Base-by-base conservation (phyloP, 2,888 invertebrate genomes). In the Parnassius orleans region DNA sequence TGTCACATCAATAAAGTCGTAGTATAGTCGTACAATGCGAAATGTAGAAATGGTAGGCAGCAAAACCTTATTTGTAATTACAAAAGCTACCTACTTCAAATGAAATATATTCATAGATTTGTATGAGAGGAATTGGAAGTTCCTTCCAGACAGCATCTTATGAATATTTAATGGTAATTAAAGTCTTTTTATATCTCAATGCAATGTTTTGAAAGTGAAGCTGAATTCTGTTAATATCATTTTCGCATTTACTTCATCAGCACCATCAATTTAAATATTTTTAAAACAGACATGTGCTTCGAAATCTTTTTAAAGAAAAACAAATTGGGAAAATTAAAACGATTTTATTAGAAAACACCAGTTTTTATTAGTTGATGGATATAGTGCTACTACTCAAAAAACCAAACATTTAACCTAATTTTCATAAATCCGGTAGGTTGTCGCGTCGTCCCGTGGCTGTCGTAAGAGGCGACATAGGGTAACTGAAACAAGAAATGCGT, bases 121-220 rank as follows among this genome's bases (percentile, higher is more conserved):
- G 41, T 52, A 14, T 14, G 41, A 19, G 54, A 46, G 44, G 33
- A 46, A 61, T 61, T 46, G 44, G 44, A 56, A 61, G 56, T 61
- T 56, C 15, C 61, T 52, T 56, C 43, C 55, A 61, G 56, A 56
- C 58, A 52, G 51, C 50, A 61, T 33, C 56, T 56, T 15, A 61
- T 61, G 61, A 56, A 56, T 61, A 61, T 52, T 56, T 41, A 61
- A 56, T 52, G 15, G 19, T 50, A 55, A 61, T 50, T 48, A 52
- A 9, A 14, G 19, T 50, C 14, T 46, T 46, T 56, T 61, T n/a
- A 43, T 15, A 19, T 46, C 46, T 10, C 11, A 53, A 1, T 56
- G 52, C 46, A 61, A 19, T 56, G 14, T 42, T 50, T 41, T 52
- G 24, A 41, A 52, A 41, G 12, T 52, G 10, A 41, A 52, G 9